These are phyloP conservation scores for Rousettus madagascariensis DNA, from an alignment of 2,797 vertebrate genomes.

Conservation along the genomic window DNA sequence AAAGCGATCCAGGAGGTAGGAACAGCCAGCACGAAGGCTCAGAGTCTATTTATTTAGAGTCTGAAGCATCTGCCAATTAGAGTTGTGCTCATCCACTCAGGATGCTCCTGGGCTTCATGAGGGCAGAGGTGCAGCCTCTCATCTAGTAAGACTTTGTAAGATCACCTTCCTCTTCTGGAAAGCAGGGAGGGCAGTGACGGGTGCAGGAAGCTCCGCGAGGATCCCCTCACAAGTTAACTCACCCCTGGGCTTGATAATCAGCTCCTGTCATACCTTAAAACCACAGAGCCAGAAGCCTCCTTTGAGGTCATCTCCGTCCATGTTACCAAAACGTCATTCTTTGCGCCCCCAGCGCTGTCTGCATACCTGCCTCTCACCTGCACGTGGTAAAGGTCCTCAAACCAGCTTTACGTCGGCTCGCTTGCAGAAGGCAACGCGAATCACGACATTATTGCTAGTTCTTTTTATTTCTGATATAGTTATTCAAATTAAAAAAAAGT, in stretches of 20 bases:
- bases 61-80: rapidly evolving
- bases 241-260: background rate
- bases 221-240: background rate
- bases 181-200: background rate
- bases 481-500: background rate
- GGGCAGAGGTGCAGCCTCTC: background rate
- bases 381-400: rapidly evolving
- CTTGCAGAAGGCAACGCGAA: background rate
- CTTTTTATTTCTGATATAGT: background rate
- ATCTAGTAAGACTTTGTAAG: no score
- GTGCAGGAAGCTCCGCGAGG: background rate
- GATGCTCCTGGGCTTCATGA: background rate
- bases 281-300: background rate
- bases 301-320: background rate
- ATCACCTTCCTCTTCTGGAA: background rate
- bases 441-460: background rate
- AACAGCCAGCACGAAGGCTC: background rate
- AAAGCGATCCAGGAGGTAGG: background rate
- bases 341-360: rapidly evolving
- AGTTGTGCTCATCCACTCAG: background rate
- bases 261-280: background rate
- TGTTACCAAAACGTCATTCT: background rate
- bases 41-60: background rate
- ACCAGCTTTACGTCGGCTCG: rapidly evolving
- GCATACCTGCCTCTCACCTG: background rate